Percentiles rank a stretch among this genome's conserved stretches.
These are phyloP conservation scores for Sebastes oblongus DNA, from an alignment of 2,797 vertebrate genomes.

Conservation along the genomic window DNA sequence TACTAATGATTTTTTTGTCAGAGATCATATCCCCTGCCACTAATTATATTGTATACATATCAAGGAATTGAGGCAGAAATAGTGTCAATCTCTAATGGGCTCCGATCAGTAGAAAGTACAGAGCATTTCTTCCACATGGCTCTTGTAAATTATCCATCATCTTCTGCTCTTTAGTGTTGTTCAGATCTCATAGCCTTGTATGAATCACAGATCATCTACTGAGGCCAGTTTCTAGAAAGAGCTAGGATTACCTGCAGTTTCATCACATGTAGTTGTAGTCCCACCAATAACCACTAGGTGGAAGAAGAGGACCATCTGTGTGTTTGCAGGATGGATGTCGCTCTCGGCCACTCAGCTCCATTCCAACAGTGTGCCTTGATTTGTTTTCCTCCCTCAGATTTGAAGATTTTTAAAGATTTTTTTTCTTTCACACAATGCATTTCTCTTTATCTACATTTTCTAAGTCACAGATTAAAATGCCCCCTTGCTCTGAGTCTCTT, in stretches of 20 bases:
- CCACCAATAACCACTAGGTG: slow-evolving; percentile 56
- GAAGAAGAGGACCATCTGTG: slow-evolving; percentile 34
- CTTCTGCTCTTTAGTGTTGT: background rate
- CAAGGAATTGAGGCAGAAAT: background rate
- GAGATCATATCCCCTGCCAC: background rate
- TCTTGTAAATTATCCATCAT: background rate
- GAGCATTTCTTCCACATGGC: background rate
- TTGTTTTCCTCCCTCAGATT: background rate
- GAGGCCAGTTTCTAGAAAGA: background rate
- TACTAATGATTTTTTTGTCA: background rate
- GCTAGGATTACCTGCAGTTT: background rate
- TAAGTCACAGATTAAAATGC: background rate
- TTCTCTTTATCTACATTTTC: background rate
- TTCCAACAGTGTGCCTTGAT: background rate
- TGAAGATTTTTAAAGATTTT: background rate
- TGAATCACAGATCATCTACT: background rate
- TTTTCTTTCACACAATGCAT: background rate
- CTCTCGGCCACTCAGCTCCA: background rate
- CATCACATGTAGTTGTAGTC: slow-evolving; percentile 17
- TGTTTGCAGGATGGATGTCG: background rate
- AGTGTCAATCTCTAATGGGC: background rate
- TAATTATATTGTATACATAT: background rate
- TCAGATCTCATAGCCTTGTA: background rate
- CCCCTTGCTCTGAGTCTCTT: background rate
- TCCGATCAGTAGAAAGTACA: background rate